Evolutionary conservation across 64 coral and sea anemone genomes (phyloP), one percentile per base, ranked within the genome.

Genomic region (Montipora foliosa): DNA sequence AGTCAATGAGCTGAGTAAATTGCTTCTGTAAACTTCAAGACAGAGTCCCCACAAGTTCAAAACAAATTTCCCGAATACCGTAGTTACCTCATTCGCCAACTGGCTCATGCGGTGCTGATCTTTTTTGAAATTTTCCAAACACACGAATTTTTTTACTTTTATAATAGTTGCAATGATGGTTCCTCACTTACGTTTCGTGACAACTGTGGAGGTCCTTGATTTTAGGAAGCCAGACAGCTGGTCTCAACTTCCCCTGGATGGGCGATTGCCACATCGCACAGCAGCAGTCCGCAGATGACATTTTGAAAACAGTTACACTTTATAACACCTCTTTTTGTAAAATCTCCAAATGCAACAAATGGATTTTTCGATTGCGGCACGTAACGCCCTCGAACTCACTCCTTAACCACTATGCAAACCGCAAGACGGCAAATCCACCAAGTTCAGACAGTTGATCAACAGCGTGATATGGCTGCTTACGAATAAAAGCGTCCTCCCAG

Each of bases 191-290:
- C 98, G 84, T 96, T 92, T 99, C 95, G 13, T 89, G 91, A 16
- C 59, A 70, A 45, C 95, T 96, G 61, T 99, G 98, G 7, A 99
- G 80, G 44, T 95, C 96, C n/a, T 83, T 91, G 22, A 99, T 69
- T 81, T 92, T 84, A 68, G 98, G 98, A 44, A 96, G 44, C 98
- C 98, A 99, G 64, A 96, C 89, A 7, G 95, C 98, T 64, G 98
- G 98, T 74, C 98, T 87, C 47, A 99, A 7, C 16, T 83, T 82
- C 44, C 89, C 98, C 75, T 96, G 94, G 57, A 99, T 91, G 9
- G 98, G 98, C 8, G 98, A 92, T 76, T 99, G 98, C 86, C 95
- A 96, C 98, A 96, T 96, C 44, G 89, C 91, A 68, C 95, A 98
- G 49, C 93, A 98, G 70, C 93, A 95, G 79, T 98, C 93, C 29